These are phyloP conservation scores for Apteryx mantelli DNA, from an alignment of 2,113 vertebrate genomes.

Conservation along the genomic window DNA sequence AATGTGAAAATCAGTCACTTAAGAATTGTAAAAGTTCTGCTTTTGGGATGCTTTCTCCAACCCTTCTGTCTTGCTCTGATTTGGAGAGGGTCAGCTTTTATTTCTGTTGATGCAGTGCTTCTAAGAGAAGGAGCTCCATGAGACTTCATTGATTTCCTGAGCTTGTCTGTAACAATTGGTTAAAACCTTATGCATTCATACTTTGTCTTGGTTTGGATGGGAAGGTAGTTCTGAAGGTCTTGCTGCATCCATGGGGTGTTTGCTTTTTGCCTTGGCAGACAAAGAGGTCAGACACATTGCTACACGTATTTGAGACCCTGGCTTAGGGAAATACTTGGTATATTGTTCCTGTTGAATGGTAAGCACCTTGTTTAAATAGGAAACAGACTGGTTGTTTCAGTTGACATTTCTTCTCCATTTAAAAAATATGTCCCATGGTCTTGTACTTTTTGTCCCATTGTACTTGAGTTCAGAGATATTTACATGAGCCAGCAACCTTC, in stretches of 20 bases:
- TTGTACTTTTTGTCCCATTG: not conserved
- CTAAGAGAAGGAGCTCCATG: not conserved
- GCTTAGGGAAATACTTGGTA: not conserved
- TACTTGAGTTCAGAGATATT: not conserved
- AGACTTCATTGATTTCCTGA: not conserved
- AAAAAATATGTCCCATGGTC: not conserved
- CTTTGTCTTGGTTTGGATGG: too few relatives aligned
- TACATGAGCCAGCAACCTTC: not conserved
- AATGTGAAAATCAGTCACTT: not conserved
- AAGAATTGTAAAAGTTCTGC: not conserved
- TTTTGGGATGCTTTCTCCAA: not conserved
- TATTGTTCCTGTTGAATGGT: not conserved
- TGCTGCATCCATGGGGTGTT: too few relatives aligned
- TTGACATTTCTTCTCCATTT: not conserved
- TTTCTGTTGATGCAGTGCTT: not conserved
- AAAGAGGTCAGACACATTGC: not conserved
- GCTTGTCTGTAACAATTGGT: not conserved
- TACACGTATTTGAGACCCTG: not conserved
- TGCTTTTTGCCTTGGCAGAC: not conserved
- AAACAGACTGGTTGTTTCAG: not conserved
- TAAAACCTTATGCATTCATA: not conserved
- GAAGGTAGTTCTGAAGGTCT: not conserved
- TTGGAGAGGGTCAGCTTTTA: not conserved
- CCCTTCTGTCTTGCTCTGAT: not conserved
- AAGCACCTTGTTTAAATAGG: not conserved